These are phyloP conservation scores for Portevinia maculata DNA, from an alignment of 2,888 invertebrate genomes.

Conservation along the genomic window DNA sequence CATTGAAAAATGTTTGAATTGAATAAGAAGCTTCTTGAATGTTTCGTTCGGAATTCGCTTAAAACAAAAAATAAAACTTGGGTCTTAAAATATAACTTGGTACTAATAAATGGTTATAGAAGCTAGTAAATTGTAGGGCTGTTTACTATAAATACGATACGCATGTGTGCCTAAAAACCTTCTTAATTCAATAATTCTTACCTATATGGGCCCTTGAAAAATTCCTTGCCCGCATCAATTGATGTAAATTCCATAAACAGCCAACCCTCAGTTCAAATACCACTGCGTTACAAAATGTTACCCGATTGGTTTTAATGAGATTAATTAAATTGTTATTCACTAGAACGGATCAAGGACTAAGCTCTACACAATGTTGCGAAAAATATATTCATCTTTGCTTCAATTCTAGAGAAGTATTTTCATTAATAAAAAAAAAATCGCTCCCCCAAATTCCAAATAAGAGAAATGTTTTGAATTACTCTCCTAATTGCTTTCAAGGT, in stretches of 20 bases:
- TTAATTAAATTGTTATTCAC: neutral
- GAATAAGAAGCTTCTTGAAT: too few species aligned
- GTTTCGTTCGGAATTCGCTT: too few species aligned
- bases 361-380: slow-evolving; percentile 5
- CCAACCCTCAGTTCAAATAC: neutral
- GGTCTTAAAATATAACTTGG: too few species aligned
- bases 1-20: too few species aligned
- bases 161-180: too few species aligned
- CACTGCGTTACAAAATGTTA: neutral
- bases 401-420: neutral
- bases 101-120: too few species aligned
- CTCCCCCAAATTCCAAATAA: slow-evolving; percentile 19
- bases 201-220: too few species aligned
- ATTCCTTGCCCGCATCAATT: too few species aligned
- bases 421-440: neutral
- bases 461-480: slow-evolving; percentile 48
- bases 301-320: slow-evolving; percentile 9
- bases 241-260: neutral
- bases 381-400: neutral
- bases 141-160: too few species aligned
- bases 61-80: too few species aligned
- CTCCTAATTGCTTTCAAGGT: slow-evolving; percentile 58
- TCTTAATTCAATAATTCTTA: too few species aligned
- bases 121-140: too few species aligned
- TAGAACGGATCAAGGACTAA: slow-evolving; percentile 26